Percentiles rank a stretch among this genome's conserved stretches.
Conservation (phyloP, 1,140 invertebrate genomes). For the Caenorhabditis remanei region DNA sequence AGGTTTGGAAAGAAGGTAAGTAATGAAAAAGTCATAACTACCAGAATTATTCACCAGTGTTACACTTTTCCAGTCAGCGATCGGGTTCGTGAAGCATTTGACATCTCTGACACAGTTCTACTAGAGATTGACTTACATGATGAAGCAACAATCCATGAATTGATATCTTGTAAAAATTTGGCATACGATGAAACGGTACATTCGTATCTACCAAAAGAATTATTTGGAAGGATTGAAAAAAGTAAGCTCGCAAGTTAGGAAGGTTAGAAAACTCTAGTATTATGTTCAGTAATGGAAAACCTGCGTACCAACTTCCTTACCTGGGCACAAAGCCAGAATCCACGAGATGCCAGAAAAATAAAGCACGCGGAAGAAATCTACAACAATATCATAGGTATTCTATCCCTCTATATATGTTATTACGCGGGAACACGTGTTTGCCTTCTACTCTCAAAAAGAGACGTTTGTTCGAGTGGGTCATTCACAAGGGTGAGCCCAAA, state of each 20-base stretch:
- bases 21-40: background rate
- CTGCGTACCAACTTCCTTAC: conserved; percentile 12
- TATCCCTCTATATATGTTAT: background rate
- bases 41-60: background rate
- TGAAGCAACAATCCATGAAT: conserved; percentile 52
- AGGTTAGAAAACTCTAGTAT: background rate
- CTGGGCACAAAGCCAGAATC: background rate
- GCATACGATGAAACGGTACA: conserved; percentile 49
- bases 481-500: conserved; percentile 56
- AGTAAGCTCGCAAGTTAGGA: conserved; percentile 1
- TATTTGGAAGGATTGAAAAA: conserved; percentile 51
- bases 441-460: conserved; percentile 53
- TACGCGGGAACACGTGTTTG: conserved; percentile 53
- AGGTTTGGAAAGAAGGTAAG: conserved; percentile 59
- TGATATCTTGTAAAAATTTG: conserved; percentile 61
- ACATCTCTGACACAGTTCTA: conserved; percentile 28
- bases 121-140: conserved; percentile 60
- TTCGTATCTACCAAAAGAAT: conserved; percentile 44
- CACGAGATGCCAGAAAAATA: background rate
- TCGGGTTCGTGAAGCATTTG: conserved; percentile 60
- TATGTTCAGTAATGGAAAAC: conserved; percentile 56
- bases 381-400: conserved; percentile 52
- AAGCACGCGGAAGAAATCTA: conserved; percentile 48
- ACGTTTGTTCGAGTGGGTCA: conserved; percentile 55
- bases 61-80: conserved; percentile 52